Evolutionary conservation across 2,888 invertebrate genomes (phyloP).

Genomic region (Meteorus cinctellus): DNA sequence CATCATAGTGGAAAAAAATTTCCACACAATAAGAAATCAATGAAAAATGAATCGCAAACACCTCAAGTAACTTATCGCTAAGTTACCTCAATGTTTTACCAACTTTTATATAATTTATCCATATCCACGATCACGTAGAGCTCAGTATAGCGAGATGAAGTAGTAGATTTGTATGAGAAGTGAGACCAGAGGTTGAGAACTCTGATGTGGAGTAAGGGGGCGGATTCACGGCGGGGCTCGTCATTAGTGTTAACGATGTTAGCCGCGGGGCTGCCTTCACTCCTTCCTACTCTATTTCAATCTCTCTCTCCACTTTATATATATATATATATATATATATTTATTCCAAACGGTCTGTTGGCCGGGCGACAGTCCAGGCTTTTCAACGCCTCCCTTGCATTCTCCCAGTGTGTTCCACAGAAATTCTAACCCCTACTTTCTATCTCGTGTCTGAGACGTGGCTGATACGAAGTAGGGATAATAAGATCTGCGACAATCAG

Average conservation of each 20-base stretch:
- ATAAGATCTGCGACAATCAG: conserved; percentile 72
- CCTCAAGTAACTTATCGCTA: conserved; percentile 18
- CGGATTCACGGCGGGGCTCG: conserved; percentile 62
- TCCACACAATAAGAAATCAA: neutral
- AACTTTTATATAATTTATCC: too few species aligned
- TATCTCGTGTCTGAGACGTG: conserved; percentile 10
- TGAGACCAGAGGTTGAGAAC: conserved; percentile 15
- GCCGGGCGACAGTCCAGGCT: conserved; percentile 6
- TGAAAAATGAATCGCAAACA: conserved; percentile 36
- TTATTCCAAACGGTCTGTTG: conserved; percentile 1
- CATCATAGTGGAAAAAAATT: too few species aligned
- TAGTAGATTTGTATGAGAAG: conserved; percentile 13
- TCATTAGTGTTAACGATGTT: conserved; percentile 71
- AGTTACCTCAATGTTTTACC: conserved; percentile 9
- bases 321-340: neutral
- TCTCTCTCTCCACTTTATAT: neutral
- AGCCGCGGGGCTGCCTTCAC: conserved; percentile 60
- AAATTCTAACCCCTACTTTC: conserved; percentile 28
- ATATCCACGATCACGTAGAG: too few species aligned
- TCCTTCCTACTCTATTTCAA: conserved; percentile 16
- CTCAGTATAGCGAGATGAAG: neutral
- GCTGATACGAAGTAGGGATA: conserved; percentile 65
- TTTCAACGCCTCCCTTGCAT: neutral
- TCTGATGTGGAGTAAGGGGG: conserved; percentile 17
- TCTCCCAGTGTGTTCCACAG: conserved; percentile 29